Evolutionary conservation across 2,888 invertebrate genomes (phyloP).

Genomic region (Polymixis lichenea): DNA sequence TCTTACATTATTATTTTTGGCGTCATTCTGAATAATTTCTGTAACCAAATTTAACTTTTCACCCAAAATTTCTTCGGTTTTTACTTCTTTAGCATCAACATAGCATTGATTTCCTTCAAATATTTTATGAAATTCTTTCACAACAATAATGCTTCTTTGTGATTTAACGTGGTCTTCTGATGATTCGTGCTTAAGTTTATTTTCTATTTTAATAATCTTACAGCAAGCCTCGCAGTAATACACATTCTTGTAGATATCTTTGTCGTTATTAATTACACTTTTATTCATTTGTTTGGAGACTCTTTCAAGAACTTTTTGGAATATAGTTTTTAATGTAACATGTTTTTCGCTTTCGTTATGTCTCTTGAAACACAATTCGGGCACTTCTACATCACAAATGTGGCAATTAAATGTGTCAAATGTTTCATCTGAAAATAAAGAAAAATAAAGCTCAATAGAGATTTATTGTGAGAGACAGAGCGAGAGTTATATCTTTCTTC

Average conservation of each 20-base stretch:
- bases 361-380: conserved; percentile 59
- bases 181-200: conserved; percentile 38
- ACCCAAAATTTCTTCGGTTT: background rate
- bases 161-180: conserved; percentile 35
- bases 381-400: conserved; percentile 72
- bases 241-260: rapidly evolving
- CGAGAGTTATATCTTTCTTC: background rate
- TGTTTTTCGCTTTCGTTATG: conserved; percentile 71
- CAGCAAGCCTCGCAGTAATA: conserved; percentile 52
- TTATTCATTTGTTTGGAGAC: conserved; percentile 59
- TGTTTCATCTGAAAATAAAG: conserved; percentile 43
- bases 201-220: conserved; percentile 26
- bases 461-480: background rate
- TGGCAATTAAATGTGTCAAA: conserved; percentile 63
- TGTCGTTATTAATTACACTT: background rate
- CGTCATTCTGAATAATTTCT: too few relatives aligned
- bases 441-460: background rate
- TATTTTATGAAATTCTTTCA: conserved; percentile 37
- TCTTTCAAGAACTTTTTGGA: conserved; percentile 65
- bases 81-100: too few relatives aligned
- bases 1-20: too few relatives aligned
- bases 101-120: background rate
- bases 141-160: background rate
- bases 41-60: background rate
- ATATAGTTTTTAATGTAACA: conserved; percentile 62